Base-by-base conservation (phyloP, 2,113 vertebrate genomes). In the Pimephales promelas region DNA sequence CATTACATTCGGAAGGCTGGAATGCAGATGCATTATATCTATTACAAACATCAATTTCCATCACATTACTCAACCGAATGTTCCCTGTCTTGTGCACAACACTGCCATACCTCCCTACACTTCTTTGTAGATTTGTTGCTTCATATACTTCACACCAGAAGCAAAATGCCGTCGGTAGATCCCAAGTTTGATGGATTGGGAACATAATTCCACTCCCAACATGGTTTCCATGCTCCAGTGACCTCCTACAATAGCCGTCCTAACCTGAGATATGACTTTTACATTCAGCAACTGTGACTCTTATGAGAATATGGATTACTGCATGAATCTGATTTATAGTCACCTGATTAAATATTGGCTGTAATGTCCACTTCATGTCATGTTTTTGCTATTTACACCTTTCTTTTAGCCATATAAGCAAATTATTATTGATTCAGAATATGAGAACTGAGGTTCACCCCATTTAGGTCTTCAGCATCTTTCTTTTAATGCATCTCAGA, bases 371-470 rank as follows among this genome's bases (percentile, higher is more conserved):
- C 66, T 87, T 83, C 74, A 79, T 31, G 82, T 83, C 86, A 73
- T 36, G 47, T 79, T 75, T 59, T 64, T 72, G 36, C 47, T 88
- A 81, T 86, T 88, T 85, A 85, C 24, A 59, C 28, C 56, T 68
- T 47, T 68, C 57, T 70, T 73, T 49, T 47, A 61, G 64, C 66
- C 20, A 70, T 77, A 76, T 76, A 86, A 84, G 84, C 74, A 84
- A 82, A 88, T 88, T 85, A 81, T 84, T 84, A 87, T 86, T 81
- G 87, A 88, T 87, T 87, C 34, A n/a, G 66, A 74, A 20, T 34
- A 40, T 83, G 62, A 70, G 80, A 84, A 76, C 26, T 16, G 61
- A 68, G 24, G 78, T 64, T 73, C 20, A 82, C 64, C 59, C 73
- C 73, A 83, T 80, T 40, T 22, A 16, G 31, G 4, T 76, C 5